A percentile compares a stretch with the other conserved stretches of the same genome.
Conservation (phyloP, 64 coral and sea anemone species). For the Stichodactyla mertensii region DNA sequence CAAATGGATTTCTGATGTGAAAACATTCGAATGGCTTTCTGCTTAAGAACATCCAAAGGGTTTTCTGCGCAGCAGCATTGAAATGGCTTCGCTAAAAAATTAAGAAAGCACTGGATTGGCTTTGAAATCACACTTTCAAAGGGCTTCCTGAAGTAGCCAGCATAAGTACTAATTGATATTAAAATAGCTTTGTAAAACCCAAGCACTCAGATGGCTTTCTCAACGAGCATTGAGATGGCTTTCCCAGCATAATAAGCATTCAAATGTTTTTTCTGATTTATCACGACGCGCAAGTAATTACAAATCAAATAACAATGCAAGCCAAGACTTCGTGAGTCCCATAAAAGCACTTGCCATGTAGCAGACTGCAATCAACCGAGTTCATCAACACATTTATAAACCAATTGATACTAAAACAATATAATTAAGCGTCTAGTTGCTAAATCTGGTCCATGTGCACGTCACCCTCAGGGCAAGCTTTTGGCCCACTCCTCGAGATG, state of each 20-base stretch:
- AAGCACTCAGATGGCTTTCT: neutral
- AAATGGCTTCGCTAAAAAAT: neutral
- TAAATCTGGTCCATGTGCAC: neutral
- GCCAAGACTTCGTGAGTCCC: neutral
- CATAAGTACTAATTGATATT: too few species aligned
- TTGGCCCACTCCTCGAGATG: neutral
- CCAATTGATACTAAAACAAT: neutral
- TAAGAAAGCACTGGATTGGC: neutral
- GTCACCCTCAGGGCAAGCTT: neutral
- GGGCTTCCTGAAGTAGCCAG: neutral
- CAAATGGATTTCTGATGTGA: neutral
- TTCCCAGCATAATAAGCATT: neutral
- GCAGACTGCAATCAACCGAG: neutral
- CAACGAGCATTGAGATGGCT: neutral
- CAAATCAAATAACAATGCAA: neutral
- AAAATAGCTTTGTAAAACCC: too few species aligned
- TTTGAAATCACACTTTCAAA: neutral
- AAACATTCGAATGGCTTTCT: constrained; percentile 1
- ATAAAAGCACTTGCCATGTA: neutral
- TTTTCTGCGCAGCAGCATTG: neutral
- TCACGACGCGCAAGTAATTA: neutral
- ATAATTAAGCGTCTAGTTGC: neutral
- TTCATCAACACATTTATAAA: neutral
- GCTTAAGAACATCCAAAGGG: neutral
- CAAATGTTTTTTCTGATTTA: neutral